Percentiles rank a stretch among this genome's conserved stretches.
phyloP scores from a whole-genome alignment of 2,113 vertebrate species.

The Tinamus guttatus region DNA sequence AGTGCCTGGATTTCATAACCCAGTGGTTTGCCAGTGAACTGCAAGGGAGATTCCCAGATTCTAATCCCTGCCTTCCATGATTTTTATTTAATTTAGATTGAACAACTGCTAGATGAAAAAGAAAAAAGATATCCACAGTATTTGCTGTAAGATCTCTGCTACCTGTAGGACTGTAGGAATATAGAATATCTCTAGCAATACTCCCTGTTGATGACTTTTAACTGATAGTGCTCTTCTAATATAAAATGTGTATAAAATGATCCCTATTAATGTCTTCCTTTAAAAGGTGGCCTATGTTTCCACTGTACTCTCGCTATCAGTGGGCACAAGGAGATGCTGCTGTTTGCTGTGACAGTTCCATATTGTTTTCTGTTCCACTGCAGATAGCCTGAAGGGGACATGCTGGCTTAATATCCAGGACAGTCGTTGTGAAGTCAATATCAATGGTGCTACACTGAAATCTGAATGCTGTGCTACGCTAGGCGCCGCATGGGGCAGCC shows the following conservation, averaged over 20 bases:
- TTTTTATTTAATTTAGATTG: background rate
- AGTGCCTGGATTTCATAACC: background rate
- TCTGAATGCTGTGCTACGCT: constrained; percentile 85
- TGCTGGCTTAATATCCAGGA: constrained; percentile 83
- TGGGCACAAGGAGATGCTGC: background rate
- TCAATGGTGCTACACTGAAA: constrained; percentile 83
- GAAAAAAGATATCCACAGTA: background rate
- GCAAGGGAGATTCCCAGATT: background rate
- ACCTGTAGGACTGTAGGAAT: background rate
- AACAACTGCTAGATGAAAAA: background rate
- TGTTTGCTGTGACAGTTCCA: background rate
- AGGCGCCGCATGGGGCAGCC: constrained; percentile 85
- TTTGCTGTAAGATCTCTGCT: background rate
- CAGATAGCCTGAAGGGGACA: constrained; percentile 84
- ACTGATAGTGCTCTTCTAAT: background rate
- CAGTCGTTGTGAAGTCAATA: constrained; percentile 82
- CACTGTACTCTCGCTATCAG: background rate
- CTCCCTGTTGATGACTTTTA: background rate
- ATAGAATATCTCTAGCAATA: background rate
- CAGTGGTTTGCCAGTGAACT: background rate
- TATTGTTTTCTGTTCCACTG: constrained; percentile 6
- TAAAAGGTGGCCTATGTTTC: background rate
- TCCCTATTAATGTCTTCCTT: background rate
- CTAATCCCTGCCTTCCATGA: background rate
- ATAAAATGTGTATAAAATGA: background rate